Evolutionary conservation across 2,113 vertebrate genomes (phyloP), one percentile per base, ranked within the genome.

Genomic region (Leptodactylus fuscus): DNA sequence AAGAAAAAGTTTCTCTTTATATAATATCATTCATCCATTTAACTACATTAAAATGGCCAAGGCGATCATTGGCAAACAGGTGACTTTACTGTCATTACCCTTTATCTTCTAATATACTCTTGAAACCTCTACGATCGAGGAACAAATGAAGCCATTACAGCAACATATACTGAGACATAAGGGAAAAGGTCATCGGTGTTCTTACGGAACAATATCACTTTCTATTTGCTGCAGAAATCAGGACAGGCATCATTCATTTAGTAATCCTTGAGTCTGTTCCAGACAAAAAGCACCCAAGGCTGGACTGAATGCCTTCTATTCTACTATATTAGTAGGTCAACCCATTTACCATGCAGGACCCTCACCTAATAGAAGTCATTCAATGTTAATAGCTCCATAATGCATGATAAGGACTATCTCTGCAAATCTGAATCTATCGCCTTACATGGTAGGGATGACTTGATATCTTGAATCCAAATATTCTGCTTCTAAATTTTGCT

Each of bases 281-380:
- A 78, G 18, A 55, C 18, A 32, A 18, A 67, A 78, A 55, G 29
- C 75, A 78, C 29, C 75, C 49, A 78, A 53, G 49, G 29, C 75
- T 36, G 49, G 18, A 34, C 9, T 36, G 9, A 55, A 78, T 78
- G 51, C 46, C 48, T 75, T 24, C 13, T 10, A 75, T 7, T 13
- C 13, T 36, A 36, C 29, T 36, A 36, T 69, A 41, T 12, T 73
- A 78, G 16, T n/a, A 80, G 11, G n/a, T 62, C 55, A 80, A 27
- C 53, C 38, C 53, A 51, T 32, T 24, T 51, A 16, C 48, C 36
- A 32, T 76, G 46, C 29, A 20, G 2, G 34, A 69, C 8, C 65
- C 18, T 67, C 29, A 32, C 13, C n/a, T 1, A 16, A 18, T 7
- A 49, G 24, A 49, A 29, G 12, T 32, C 44, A n/a, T 24, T 24